Base-by-base conservation (phyloP, 2,113 vertebrate species). In the Tretioscincus oriximinensis region DNA sequence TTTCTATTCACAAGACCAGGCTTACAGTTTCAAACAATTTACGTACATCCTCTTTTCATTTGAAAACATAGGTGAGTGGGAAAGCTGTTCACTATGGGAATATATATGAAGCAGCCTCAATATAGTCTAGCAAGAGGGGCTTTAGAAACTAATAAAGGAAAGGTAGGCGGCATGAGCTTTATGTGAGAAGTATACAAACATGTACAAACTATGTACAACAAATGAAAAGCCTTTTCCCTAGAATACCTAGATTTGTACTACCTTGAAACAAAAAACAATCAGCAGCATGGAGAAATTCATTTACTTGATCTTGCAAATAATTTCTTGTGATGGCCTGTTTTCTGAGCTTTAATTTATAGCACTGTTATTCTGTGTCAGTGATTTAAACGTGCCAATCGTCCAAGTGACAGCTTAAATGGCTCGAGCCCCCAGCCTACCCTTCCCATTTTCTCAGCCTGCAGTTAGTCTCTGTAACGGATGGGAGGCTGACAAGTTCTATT, bases 381-480 rank as follows among this genome's bases (percentile, higher is more conserved):
- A 94, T 93, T 95, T 94, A 92, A 95, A 93, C 90, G 91, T 84
- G 89, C 92, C 89, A 92, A 93, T 89, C 88, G 90, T 91, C 88
- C 81, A 87, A 66, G 91, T 95, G 93, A 95, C 95, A 94, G 94
- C 90, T 93, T 94, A 94, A 95, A 96, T 85, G 90, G 89, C 90
- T 94, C 85, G 91, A 90, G 86, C 90, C 91, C 89, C 92, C 90
- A 88, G 90, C 83, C 66, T 64, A 78, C 71, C 87, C 91, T 72
- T 90, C 78, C 91, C 88, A 77, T 89, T 84, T 85, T 87, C 77
- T 63, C 81, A 85, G 18, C 84, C 7, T 88, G 88, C 89, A 83
- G 83, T 88, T 90, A 45, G 7, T 80, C 80, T 89, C 88, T 88
- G 87, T 85, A 85, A 80, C 0, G 9, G 88, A 90, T 90, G 28